A percentile compares a stretch with the other conserved stretches of the same genome.
Conservation (phyloP, 37 sponge, comb jelly and placozoan species). For the Dysidea cf. avara region DNA sequence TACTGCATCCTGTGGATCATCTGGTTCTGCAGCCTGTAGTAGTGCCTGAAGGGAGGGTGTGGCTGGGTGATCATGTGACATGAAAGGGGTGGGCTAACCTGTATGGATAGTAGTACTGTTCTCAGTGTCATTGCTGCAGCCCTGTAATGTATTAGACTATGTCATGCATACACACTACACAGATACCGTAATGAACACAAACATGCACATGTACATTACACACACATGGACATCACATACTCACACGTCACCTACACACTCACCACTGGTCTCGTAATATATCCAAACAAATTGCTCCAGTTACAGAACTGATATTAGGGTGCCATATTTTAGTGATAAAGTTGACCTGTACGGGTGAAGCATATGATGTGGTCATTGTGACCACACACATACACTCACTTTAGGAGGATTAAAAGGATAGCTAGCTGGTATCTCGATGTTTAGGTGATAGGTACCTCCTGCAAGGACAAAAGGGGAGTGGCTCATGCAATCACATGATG, state of each 20-base stretch:
- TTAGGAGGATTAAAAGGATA: slow-evolving; percentile 99
- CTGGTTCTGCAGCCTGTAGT: slow-evolving; percentile 89
- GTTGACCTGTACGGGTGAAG: slow-evolving; percentile 67
- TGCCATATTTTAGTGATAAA: slow-evolving; percentile 98
- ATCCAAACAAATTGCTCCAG: slow-evolving; percentile 97
- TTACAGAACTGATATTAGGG: slow-evolving; percentile 99
- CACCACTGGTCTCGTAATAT: slow-evolving; percentile 96
- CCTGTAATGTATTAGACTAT: slow-evolving; percentile 45
- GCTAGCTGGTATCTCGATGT: slow-evolving; percentile 89
- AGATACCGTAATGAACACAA: not conserved
- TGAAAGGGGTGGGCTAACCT: slow-evolving; percentile 21
- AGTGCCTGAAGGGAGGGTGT: slow-evolving; percentile 29
- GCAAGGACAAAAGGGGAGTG: not conserved
- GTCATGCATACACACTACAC: not conserved
- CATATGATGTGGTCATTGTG: not conserved
- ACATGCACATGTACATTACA: not conserved
- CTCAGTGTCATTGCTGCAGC: slow-evolving; percentile 99
- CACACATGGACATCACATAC: not conserved
- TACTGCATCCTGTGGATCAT: slow-evolving; percentile 99
- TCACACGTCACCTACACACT: no score
- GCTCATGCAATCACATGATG: not conserved
- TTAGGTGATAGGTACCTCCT: slow-evolving; percentile 87
- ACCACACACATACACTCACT: slow-evolving; percentile 30
- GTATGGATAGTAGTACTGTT: slow-evolving; percentile 88
- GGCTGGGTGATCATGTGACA: not conserved